phyloP scores from a whole-genome alignment of 1,140 invertebrate genomes.

The Stegodyphus dumicola region DNA sequence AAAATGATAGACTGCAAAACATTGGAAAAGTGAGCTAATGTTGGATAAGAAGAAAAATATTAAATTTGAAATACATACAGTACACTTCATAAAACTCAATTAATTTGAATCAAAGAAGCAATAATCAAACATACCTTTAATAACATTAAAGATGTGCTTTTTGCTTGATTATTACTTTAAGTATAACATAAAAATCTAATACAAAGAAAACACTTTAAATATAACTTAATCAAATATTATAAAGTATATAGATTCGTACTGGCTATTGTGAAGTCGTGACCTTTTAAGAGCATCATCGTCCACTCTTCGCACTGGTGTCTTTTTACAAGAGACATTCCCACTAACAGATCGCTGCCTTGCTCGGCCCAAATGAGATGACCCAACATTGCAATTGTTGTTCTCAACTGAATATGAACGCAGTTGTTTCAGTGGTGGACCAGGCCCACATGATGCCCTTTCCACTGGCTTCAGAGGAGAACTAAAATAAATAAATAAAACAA shows the following conservation, averaged over 20 bases:
- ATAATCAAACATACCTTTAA: no score
- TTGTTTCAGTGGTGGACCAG: conserved; percentile 68
- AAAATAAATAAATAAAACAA: conserved; percentile 63
- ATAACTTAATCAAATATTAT: no score
- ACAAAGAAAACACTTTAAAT: no score
- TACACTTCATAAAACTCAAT: no score
- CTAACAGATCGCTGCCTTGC: conserved; percentile 61
- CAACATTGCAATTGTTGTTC: conserved; percentile 25
- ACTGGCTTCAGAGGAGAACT: conserved; percentile 73
- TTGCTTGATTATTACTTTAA: no score
- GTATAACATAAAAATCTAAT: no score
- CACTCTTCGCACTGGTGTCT: conserved; percentile 73
- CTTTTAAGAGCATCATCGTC: conserved; percentile 79
- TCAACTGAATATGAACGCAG: conserved; percentile 62
- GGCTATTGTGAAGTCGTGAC: conserved; percentile 72
- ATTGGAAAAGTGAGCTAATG: no score
- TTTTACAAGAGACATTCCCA: conserved; percentile 72
- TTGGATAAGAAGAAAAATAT: no score
- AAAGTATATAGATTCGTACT: conserved; percentile 28
- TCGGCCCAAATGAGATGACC: conserved; percentile 36
- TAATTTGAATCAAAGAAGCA: no score
- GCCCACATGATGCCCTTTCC: conserved; percentile 70
- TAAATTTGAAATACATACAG: no score
- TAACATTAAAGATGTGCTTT: no score
- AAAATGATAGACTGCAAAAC: no score